Percentiles rank a stretch among this genome's conserved stretches.
Conservation (phyloP, 2,113 vertebrate species). For the Capreolus pygargus region DNA sequence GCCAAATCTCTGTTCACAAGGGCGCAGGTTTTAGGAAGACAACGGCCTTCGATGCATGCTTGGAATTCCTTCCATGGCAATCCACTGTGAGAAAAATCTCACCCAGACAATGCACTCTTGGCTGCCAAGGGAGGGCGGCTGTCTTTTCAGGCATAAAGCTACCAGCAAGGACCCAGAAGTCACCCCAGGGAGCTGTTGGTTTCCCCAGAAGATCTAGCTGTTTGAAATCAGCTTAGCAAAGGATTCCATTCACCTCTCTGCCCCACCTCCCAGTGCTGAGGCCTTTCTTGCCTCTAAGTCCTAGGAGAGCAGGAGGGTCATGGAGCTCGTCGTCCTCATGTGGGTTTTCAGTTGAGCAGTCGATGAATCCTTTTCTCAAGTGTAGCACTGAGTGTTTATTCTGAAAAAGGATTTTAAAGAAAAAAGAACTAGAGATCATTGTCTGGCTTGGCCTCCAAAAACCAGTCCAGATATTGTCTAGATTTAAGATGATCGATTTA, state of each 20-base stretch:
- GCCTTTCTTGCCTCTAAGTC: not conserved
- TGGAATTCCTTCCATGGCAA: not conserved
- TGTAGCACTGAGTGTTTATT: not conserved
- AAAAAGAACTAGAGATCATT: not conserved
- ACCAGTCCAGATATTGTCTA: not conserved
- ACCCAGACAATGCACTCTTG: not conserved
- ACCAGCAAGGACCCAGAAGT: constrained; percentile 18
- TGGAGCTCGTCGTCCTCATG: not conserved
- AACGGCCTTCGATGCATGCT: not conserved
- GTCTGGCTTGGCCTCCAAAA: not conserved
- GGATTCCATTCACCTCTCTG: not conserved
- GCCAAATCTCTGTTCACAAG: not conserved
- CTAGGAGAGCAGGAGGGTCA: not conserved
- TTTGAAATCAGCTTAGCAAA: not conserved
- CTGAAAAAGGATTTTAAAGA: not conserved
- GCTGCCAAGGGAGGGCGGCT: not conserved
- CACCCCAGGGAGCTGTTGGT: not conserved
- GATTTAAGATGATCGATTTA: not conserved
- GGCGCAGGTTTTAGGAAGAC: not conserved
- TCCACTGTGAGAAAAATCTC: not conserved
- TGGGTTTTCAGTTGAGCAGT: not conserved
- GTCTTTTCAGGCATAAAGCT: not conserved
- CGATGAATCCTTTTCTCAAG: not conserved
- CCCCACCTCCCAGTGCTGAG: not conserved
- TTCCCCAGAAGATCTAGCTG: not conserved